These are phyloP conservation scores for Drosophila parthenogenetica DNA, from an alignment of 2,888 invertebrate species.

Conservation along the genomic window DNA sequence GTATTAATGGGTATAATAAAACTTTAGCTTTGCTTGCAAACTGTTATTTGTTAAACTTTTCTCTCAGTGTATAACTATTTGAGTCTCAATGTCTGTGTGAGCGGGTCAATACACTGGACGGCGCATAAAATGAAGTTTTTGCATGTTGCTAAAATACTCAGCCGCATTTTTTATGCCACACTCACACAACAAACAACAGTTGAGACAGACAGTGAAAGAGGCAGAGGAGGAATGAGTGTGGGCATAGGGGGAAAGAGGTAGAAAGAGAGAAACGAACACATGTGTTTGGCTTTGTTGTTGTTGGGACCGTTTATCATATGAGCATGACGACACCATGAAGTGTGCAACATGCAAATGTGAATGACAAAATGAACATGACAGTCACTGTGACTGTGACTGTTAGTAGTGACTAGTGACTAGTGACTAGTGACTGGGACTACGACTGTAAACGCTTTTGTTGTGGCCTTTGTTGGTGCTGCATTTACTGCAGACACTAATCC, in stretches of 20 bases:
- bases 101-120: conserved; percentile 76
- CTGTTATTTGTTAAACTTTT: too few species aligned
- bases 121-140: conserved; percentile 76
- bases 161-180: conserved; percentile 69
- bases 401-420: not conserved
- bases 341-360: conserved; percentile 74
- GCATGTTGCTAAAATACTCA: conserved; percentile 73
- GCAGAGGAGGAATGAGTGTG: not conserved
- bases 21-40: too few species aligned
- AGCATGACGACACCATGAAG: conserved; percentile 66
- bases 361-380: conserved; percentile 43
- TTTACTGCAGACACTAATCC: conserved; percentile 79
- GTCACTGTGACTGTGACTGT: conserved; percentile 39
- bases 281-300: conserved; percentile 64
- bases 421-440: conserved; percentile 19
- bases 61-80: conserved; percentile 7
- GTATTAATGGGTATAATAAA: too few species aligned
- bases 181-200: conserved; percentile 49
- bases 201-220: conserved; percentile 38
- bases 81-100: conserved; percentile 10
- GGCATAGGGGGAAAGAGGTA: not conserved
- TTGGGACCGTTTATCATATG: conserved; percentile 70
- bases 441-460: conserved; percentile 43
- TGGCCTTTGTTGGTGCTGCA: conserved; percentile 45
- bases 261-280: conserved; percentile 32